Conservation (phyloP, 2,888 invertebrate species). For the Apamea sordens region DNA sequence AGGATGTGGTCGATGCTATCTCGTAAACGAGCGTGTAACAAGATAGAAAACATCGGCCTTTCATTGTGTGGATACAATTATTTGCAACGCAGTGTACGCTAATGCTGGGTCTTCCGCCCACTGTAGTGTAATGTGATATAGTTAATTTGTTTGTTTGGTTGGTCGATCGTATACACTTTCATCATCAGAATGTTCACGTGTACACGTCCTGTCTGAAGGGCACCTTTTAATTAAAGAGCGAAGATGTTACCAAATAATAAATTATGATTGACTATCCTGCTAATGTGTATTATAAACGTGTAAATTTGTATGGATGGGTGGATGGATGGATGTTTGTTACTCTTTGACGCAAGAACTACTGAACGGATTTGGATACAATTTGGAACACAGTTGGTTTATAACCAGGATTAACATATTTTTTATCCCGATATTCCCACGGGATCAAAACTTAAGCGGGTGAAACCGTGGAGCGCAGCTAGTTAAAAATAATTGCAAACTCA, state of each 20-base stretch:
- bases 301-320: too few relatives aligned
- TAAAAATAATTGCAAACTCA: conserved; percentile 1
- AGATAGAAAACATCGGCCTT: conserved; percentile 73
- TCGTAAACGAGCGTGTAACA: conserved; percentile 72
- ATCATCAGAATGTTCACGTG: conserved; percentile 14
- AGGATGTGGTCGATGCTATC: conserved; percentile 69
- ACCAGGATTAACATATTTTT: too few relatives aligned
- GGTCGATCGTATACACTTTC: conserved; percentile 43
- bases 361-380: too few relatives aligned
- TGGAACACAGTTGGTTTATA: too few relatives aligned
- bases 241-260: not conserved
- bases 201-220: conserved; percentile 19
- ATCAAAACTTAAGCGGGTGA: too few relatives aligned
- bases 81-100: conserved; percentile 66
- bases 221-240: conserved; percentile 5
- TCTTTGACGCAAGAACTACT: too few relatives aligned
- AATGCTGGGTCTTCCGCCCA: conserved; percentile 59
- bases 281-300: not conserved
- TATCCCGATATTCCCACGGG: too few relatives aligned
- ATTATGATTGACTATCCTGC: not conserved
- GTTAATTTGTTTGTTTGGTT: conserved; percentile 51
- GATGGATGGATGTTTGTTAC: too few relatives aligned
- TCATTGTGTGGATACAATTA: conserved; percentile 71
- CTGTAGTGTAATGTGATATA: conserved; percentile 61
- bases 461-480: not conserved